Conservation (phyloP, 2,888 invertebrate species). For the Agrotis segetum region DNA sequence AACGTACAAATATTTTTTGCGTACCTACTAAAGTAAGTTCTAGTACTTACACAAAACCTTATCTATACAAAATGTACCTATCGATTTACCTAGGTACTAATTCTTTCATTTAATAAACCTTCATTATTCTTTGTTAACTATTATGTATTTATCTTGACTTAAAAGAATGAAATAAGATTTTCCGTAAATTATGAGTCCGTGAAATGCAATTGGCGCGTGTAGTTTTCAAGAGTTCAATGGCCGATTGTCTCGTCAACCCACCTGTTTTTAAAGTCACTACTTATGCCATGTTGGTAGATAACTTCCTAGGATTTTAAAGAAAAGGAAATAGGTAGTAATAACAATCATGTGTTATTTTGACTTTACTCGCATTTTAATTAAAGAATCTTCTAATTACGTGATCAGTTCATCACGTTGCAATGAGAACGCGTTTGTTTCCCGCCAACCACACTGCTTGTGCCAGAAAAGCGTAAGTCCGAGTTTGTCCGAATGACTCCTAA, state of each 20-base stretch:
- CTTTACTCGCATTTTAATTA: slow-evolving; percentile 14
- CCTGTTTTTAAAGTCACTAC: slow-evolving; percentile 40
- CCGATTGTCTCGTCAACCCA: slow-evolving; percentile 63
- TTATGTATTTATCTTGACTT: too few relatives aligned
- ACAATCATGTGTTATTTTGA: background rate
- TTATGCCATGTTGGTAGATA: slow-evolving; percentile 21
- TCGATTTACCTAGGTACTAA: too few relatives aligned
- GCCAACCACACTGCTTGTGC: slow-evolving; percentile 68
- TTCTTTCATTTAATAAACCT: too few relatives aligned
- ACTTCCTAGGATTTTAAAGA: slow-evolving; percentile 1
- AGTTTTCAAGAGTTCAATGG: slow-evolving; percentile 69
- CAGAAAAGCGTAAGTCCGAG: slow-evolving; percentile 76
- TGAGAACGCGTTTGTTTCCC: slow-evolving; percentile 70
- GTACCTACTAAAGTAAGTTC: too few relatives aligned
- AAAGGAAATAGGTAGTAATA: background rate
- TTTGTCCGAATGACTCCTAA: slow-evolving; percentile 67
- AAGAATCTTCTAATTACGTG: slow-evolving; percentile 37
- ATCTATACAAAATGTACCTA: too few relatives aligned
- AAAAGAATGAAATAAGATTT: slow-evolving; percentile 11
- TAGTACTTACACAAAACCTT: too few relatives aligned
- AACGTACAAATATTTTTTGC: too few relatives aligned
- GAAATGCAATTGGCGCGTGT: slow-evolving; percentile 64
- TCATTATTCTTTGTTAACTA: too few relatives aligned
- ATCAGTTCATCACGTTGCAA: slow-evolving; percentile 47
- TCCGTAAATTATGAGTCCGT: slow-evolving; percentile 56